Base-by-base conservation (phyloP, 2,797 vertebrate genomes). In the Gymnothorax javanicus region DNA sequence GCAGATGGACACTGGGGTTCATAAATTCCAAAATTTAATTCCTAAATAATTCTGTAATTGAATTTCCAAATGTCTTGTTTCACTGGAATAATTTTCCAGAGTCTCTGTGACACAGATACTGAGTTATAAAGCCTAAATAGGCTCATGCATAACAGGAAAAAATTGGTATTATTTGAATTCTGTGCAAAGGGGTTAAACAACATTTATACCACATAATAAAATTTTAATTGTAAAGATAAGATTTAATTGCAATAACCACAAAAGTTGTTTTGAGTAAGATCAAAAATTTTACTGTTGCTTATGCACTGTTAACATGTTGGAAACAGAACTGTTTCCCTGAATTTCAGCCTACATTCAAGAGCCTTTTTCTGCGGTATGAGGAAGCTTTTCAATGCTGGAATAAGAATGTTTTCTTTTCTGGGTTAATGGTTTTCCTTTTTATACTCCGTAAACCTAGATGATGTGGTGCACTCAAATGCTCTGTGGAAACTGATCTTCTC, bases 381-480 rank as follows among this genome's bases (percentile, higher is more conserved):
- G 81, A 58, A 52, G 67, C 59, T 67, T 67, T 84, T 52, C 43
- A 20, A 56, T 33, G 64, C 59, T n/a, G 33, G 33, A 62, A 27
- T 57, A n/a, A 75, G 57, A 84, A 58, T 87, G 50, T 58, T 84
- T 84, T 77, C 82, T 77, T 62, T 77, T 77, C 60, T n/a, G 77
- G 77, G 82, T 67, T 62, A 23, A 15, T 73, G 67, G 84, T 60
- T 75, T 82, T 82, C 13, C 33, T 25, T 7, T 25, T 52, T 33
- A 11, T 77, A 27, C 33, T 43, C 33, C 33, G 33, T 43, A 43
- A 43, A 43, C 33, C 33, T 43, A 43, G 33, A 43, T 43, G 33
- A 43, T 43, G 33, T 43, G 33, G 33, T 43, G 33, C 33, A 43
- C 33, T 43, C 33, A 43, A 43, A 43, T 43, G 33, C 2, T 43